Percentiles rank a stretch among this genome's conserved stretches.
phyloP scores from a whole-genome alignment of 2,888 invertebrate species.

The Ariolimax columbianus region DNA sequence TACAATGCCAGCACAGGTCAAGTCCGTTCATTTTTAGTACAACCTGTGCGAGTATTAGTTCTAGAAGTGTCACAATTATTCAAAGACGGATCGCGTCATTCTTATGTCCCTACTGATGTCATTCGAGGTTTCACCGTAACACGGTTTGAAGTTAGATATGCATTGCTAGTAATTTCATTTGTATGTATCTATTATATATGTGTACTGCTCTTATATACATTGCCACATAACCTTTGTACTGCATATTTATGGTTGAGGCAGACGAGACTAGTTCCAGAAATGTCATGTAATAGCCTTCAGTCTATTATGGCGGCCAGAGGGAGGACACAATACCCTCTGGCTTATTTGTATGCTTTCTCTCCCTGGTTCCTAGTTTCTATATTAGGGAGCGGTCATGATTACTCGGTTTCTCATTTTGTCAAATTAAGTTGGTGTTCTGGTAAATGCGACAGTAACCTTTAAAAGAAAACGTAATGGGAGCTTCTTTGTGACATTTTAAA shows the following conservation, averaged over 20 bases:
- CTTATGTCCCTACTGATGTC: too few relatives aligned
- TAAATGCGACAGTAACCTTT: constrained; percentile 12
- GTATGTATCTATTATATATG: too few relatives aligned
- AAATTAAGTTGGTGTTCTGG: constrained; percentile 1
- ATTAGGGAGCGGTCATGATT: background rate
- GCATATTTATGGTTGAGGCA: background rate
- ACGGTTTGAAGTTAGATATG: too few relatives aligned
- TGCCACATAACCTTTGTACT: background rate
- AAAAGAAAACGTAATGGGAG: background rate
- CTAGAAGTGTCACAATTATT: too few relatives aligned
- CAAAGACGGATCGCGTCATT: too few relatives aligned
- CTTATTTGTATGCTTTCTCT: background rate
- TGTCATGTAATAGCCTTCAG: background rate
- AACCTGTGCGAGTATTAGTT: too few relatives aligned
- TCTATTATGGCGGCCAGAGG: background rate
- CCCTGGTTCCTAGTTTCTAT: background rate
- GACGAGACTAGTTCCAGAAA: background rate
- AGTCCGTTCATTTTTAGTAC: too few relatives aligned
- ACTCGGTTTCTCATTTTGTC: background rate
- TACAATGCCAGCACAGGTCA: too few relatives aligned
- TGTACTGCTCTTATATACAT: too few relatives aligned
- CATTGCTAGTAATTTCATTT: too few relatives aligned
- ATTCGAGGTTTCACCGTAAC: too few relatives aligned
- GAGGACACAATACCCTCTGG: background rate
- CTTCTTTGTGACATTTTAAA: constrained; percentile 14